A percentile compares a stretch with the other conserved stretches of the same genome.
Evolutionary conservation across 2,888 invertebrate genomes (phyloP).

Genomic region (Frankliniella intonsa): DNA sequence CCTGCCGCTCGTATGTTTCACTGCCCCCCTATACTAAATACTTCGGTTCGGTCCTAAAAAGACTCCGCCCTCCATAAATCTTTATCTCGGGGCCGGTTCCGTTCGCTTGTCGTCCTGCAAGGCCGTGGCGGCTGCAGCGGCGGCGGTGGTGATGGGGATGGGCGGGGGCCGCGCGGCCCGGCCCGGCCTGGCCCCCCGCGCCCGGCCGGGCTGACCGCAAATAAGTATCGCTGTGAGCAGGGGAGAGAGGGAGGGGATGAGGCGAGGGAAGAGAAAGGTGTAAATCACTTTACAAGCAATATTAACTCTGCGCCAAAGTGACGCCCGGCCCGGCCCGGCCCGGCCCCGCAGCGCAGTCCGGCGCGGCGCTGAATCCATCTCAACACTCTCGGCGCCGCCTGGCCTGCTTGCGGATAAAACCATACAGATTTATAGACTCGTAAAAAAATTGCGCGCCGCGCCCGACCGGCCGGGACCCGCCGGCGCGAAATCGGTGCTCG

Average conservation of each 20-base stretch:
- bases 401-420: conserved; percentile 3
- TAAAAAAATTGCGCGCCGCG: background rate
- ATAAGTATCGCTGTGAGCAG: background rate
- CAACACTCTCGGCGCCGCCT: background rate
- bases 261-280: background rate
- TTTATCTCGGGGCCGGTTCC: too few relatives aligned
- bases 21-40: too few relatives aligned
- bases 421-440: conserved; percentile 19
- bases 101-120: too few relatives aligned
- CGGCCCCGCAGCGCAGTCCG: too few relatives aligned
- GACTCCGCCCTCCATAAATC: too few relatives aligned
- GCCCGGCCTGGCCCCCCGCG: background rate
- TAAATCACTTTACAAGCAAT: conserved; percentile 24
- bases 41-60: too few relatives aligned
- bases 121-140: too few relatives aligned
- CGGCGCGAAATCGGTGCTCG: background rate
- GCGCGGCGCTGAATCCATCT: too few relatives aligned
- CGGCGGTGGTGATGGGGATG: too few relatives aligned
- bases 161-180: background rate
- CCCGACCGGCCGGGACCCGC: background rate
- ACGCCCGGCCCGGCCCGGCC: background rate
- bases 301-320: conserved; percentile 1
- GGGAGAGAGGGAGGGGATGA: background rate
- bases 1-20: too few relatives aligned
- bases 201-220: background rate